A percentile compares a stretch with the other conserved stretches of the same genome.
These are phyloP conservation scores for Semotilus atromaculatus DNA, from an alignment of 2,797 vertebrate species.

Conservation along the genomic window DNA sequence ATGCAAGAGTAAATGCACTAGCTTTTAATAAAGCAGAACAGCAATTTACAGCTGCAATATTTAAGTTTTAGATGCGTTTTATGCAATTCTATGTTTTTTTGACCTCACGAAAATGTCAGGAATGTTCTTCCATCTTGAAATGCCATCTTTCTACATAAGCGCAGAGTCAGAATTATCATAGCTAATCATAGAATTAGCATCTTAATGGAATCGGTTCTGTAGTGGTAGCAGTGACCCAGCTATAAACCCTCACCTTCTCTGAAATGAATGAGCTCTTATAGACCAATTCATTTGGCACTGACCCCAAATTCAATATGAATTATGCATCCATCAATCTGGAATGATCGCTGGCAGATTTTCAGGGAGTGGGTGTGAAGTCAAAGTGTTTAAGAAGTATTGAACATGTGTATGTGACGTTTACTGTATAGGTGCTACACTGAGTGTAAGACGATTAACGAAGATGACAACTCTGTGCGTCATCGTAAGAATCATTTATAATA, in stretches of 20 bases:
- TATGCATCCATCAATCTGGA: slow-evolving; percentile 48
- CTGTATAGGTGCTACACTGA: not conserved
- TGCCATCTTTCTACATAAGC: slow-evolving; percentile 29
- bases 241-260: slow-evolving; percentile 26
- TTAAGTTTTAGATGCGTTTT: not conserved
- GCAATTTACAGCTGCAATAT: not conserved
- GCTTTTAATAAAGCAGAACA: not conserved
- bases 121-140: slow-evolving; percentile 28
- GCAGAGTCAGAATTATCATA: slow-evolving; percentile 29
- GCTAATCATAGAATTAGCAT: slow-evolving; percentile 22
- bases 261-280: slow-evolving; percentile 39
- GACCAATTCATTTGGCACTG: slow-evolving; percentile 25
- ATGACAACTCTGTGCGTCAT: not conserved
- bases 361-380: not conserved
- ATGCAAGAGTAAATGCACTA: not conserved
- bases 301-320: slow-evolving; percentile 47
- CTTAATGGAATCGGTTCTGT: slow-evolving; percentile 44
- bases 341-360: slow-evolving; percentile 30
- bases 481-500: not conserved
- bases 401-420: not conserved
- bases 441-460: not conserved
- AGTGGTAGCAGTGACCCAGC: slow-evolving; percentile 29
- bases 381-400: not conserved
- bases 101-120: not conserved
- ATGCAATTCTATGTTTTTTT: not conserved